Evolutionary conservation across 2,797 vertebrate genomes (phyloP).

Genomic region (Dryobates pubescens): DNA sequence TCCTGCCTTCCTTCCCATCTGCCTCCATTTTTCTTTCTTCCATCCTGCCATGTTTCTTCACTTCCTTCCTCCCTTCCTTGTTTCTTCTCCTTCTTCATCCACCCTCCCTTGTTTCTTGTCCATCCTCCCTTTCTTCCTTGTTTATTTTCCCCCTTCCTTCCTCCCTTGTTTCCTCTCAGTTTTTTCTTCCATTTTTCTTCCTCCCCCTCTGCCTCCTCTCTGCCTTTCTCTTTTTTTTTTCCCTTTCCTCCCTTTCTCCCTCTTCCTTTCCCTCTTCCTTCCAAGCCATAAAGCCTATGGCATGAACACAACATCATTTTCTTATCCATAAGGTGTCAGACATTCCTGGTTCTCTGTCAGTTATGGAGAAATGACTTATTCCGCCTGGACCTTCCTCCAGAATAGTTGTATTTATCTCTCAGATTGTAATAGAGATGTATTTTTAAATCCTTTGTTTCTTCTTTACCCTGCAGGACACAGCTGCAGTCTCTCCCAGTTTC

Average conservation of each 20-base stretch:
- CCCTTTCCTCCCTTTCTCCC: too few species aligned
- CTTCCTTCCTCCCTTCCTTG: background rate
- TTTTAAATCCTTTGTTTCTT: background rate
- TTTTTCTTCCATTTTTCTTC: background rate
- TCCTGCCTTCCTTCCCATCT: too few species aligned
- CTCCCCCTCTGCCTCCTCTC: too few species aligned
- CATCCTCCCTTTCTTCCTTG: background rate
- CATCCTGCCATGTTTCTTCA: background rate
- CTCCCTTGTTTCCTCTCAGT: too few species aligned
- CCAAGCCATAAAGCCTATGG: background rate
- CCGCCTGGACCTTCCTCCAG: background rate
- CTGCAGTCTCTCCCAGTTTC: background rate
- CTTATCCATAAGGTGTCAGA: background rate
- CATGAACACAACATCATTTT: background rate
- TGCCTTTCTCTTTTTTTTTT: background rate
- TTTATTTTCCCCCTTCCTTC: too few species aligned
- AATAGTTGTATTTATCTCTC: background rate
- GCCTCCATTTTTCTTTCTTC: too few species aligned
- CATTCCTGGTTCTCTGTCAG: background rate
- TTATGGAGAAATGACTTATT: background rate
- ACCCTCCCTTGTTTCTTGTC: too few species aligned
- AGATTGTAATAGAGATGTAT: background rate
- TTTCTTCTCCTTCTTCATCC: too few species aligned
- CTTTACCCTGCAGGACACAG: background rate
- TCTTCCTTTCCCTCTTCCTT: too few species aligned